Percentiles rank a stretch among this genome's conserved stretches.
Evolutionary conservation across 30 jellyfish, hydroid and myxozoan species (phyloP).

Genomic region (Hydractinia symbiolongicarpus): DNA sequence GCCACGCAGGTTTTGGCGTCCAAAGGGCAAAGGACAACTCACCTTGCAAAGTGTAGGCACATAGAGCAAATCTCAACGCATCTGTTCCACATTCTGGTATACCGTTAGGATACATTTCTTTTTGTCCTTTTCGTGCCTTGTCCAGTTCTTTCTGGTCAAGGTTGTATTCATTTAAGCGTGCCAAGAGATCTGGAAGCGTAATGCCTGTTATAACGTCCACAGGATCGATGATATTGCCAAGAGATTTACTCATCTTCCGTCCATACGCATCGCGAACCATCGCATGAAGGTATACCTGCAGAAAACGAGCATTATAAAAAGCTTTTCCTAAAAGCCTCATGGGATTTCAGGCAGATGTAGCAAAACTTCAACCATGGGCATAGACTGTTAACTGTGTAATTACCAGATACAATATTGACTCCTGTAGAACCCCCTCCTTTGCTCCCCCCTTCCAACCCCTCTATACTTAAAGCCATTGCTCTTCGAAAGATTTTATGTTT

Average conservation of each 20-base stretch:
- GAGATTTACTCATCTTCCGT: constrained; percentile 96
- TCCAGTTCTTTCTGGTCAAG: constrained; percentile 84
- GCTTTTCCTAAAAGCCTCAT: no score
- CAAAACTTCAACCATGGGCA: no score
- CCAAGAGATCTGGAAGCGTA: constrained; percentile 34
- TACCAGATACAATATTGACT: no score
- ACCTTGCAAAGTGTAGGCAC: constrained; percentile 99
- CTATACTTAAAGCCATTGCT: no score
- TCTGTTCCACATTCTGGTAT: constrained; percentile 99
- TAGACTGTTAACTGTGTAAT: no score
- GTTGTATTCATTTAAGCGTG: constrained; percentile 49
- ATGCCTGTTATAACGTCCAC: constrained; percentile 95
- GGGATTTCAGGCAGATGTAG: no score
- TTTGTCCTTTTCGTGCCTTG: constrained; percentile 94
- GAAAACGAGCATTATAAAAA: background rate
- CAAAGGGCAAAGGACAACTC: background rate
- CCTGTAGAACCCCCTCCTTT: no score
- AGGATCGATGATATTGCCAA: constrained; percentile 98
- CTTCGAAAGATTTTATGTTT: no score
- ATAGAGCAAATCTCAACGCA: constrained; percentile 94
- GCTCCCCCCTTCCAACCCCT: no score
- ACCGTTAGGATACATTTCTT: constrained; percentile 92
- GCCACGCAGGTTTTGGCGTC: no score
- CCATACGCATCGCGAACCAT: constrained; percentile 99
- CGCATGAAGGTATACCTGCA: constrained; percentile 92